Conservation (phyloP, 1,140 invertebrate genomes). For the Rhizoglyphus robini region DNA sequence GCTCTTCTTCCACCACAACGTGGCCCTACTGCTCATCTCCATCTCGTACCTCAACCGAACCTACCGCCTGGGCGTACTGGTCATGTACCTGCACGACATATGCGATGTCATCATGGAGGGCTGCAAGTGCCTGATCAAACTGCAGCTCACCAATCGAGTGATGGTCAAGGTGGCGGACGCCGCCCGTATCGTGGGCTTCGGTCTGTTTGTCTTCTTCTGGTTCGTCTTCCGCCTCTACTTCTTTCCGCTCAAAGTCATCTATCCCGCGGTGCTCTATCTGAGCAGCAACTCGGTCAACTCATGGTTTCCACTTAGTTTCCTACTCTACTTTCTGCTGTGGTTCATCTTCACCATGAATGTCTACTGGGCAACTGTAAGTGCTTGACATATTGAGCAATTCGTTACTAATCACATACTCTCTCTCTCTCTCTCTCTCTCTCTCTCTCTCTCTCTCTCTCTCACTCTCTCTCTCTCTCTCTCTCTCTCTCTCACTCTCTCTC, state of each 20-base stretch:
- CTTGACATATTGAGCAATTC: neutral
- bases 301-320: conserved; percentile 28
- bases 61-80: conserved; percentile 30
- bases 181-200: conserved; percentile 31
- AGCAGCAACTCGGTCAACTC: conserved; percentile 24
- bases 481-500: conserved; percentile 9
- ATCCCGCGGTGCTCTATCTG: conserved; percentile 29
- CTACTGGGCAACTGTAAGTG: conserved; percentile 37
- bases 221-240: conserved; percentile 32
- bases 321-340: conserved; percentile 33
- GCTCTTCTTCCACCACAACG: conserved; percentile 36
- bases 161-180: conserved; percentile 28
- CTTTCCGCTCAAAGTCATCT: conserved; percentile 34
- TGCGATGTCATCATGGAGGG: conserved; percentile 36
- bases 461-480: neutral
- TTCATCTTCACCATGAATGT: conserved; percentile 33
- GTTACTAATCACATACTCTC: neutral
- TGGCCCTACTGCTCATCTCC: conserved; percentile 35
- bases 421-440: neutral
- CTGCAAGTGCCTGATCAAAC: conserved; percentile 35
- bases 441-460: neutral
- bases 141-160: conserved; percentile 31
- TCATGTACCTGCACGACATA: conserved; percentile 36
- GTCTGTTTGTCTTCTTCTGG: conserved; percentile 31
- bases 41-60: conserved; percentile 25